Conservation (phyloP, 2,113 vertebrate species). For the Acrocephalus arundinaceus region DNA sequence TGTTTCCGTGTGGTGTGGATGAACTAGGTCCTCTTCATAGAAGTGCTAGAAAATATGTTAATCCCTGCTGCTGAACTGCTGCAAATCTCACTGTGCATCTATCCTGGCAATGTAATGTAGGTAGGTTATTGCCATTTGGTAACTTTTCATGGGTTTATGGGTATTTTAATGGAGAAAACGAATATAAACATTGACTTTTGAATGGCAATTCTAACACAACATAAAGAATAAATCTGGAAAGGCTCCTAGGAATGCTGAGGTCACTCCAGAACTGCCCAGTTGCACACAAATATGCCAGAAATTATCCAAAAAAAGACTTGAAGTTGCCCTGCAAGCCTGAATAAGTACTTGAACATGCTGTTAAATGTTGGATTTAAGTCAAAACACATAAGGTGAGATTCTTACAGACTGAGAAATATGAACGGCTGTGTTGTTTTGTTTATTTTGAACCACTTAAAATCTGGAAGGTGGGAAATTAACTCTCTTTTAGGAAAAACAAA, state of each 20-base stretch:
- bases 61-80: background rate
- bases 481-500: background rate
- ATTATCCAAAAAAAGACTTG: background rate
- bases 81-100: rapidly evolving
- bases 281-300: background rate
- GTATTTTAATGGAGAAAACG: background rate
- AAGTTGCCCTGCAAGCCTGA: background rate
- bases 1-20: background rate
- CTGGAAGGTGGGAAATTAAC: background rate
- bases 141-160: background rate
- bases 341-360: background rate
- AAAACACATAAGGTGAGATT: background rate
- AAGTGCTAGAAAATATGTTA: background rate
- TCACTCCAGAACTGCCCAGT: background rate
- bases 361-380: background rate
- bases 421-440: background rate
- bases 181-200: background rate
- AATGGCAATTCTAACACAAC: background rate
- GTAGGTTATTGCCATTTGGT: background rate
- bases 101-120: background rate
- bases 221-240: background rate
- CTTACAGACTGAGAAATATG: background rate
- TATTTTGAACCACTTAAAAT: background rate
- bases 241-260: background rate
- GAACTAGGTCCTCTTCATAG: background rate